Evolutionary conservation across 2,113 vertebrate species (phyloP).

Genomic region (Catharus bicknelli): DNA sequence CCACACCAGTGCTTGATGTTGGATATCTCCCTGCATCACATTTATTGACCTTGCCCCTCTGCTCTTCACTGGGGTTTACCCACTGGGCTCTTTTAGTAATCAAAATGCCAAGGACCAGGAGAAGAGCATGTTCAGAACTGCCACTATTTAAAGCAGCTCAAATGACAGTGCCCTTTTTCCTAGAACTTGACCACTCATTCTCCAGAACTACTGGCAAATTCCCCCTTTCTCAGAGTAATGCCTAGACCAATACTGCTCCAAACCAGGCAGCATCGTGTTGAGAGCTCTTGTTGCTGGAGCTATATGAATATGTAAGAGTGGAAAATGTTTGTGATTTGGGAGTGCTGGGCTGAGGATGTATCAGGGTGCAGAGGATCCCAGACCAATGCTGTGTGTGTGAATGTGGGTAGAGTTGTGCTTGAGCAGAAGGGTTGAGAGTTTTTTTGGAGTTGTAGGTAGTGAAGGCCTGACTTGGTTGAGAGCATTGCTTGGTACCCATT

Average conservation of each 20-base stretch:
- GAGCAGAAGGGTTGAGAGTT: fast-evolving
- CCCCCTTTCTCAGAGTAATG: background rate
- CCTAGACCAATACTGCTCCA: background rate
- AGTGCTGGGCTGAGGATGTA: background rate
- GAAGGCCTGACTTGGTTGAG: background rate
- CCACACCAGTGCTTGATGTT: background rate
- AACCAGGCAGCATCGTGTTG: background rate
- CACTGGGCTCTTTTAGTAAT: background rate
- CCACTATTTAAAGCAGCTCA: background rate
- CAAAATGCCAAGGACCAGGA: background rate
- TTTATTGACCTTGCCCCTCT: background rate
- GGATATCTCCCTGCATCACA: background rate
- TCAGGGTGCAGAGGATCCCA: background rate
- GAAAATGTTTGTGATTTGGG: background rate
- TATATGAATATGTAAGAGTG: background rate
- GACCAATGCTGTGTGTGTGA: background rate
- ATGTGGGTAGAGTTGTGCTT: background rate
- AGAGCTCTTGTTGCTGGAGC: background rate
- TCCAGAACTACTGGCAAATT: background rate
- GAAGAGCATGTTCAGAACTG: background rate
- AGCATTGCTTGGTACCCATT: background rate
- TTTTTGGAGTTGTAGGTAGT: background rate
- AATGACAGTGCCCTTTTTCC: constrained; percentile 21
- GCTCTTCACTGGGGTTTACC: background rate
- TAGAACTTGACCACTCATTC: background rate